Evolutionary conservation across 2,113 vertebrate species (phyloP), one percentile per base, ranked within the genome.

Genomic region (Caranx melampygus): DNA sequence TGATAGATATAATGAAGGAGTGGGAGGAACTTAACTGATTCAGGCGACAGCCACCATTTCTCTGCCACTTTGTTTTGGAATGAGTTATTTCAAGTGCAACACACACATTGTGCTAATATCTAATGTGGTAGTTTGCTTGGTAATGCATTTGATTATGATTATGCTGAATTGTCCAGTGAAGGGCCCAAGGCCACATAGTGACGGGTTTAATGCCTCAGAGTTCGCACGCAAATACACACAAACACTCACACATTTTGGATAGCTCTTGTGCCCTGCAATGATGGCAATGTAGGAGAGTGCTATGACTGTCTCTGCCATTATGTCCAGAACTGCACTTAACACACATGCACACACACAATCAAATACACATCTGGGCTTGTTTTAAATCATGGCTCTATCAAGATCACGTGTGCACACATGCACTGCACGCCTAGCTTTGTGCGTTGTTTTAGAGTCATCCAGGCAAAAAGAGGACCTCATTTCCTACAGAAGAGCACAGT

Each of bases 131-230:
- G 83, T 91, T 81, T 84, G 61, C 69, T 75, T 71, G 75, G 85
- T 86, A 69, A 71, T 82, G 72, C 70, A 65, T 88, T 88, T 87
- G 62, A 87, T 85, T 72, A 71, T 79, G 70, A 82, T 85, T 57
- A 40, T 4, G 11, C 51, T 76, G 72, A 88, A 85, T 76, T 84
- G 89, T 78, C 70, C 81, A 72, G 59, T 89, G 82, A 79, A 84
- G 60, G 60, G 18, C 60, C 69, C 51, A 34, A 16, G 66, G 76
- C 66, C 78, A 68, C 68, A 66, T 68, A 83, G 82, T 62, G 83
- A 87, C 74, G 75, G 75, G 58, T 44, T 72, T 89, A 84, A 91
- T 91, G 74, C 62, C 88, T 75, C 72, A 57, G 77, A 81, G 72
- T 21, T 37, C 73, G 82, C 55, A 78, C 70, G 44, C 67, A 68